These are phyloP conservation scores for Drosophila anomelani DNA, from an alignment of 2,888 invertebrate genomes.

Conservation along the genomic window DNA sequence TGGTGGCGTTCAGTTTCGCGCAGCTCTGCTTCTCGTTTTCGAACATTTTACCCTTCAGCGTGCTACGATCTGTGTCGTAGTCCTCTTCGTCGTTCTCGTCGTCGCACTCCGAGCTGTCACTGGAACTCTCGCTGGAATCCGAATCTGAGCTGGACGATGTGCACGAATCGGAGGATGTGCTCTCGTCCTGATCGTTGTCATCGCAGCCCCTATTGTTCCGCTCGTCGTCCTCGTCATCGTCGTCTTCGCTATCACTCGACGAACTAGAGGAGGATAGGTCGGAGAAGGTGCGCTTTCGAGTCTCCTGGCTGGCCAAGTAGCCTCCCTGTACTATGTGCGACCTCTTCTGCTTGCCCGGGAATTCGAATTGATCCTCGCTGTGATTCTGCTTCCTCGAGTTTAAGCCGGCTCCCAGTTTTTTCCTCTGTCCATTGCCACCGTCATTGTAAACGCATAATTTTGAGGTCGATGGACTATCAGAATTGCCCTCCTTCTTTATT, in stretches of 20 bases:
- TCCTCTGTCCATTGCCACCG: conserved; percentile 44
- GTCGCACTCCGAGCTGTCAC: conserved; percentile 83
- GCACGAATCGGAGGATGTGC: conserved; percentile 81
- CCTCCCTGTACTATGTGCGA: conserved; percentile 51
- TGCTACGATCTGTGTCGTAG: conserved; percentile 79
- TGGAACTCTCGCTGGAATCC: conserved; percentile 83
- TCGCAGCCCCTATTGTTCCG: conserved; percentile 70
- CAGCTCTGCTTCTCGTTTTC: conserved; percentile 72
- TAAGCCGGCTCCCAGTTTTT: conserved; percentile 27
- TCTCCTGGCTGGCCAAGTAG: conserved; percentile 54
- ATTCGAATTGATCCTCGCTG: conserved; percentile 37
- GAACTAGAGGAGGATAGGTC: conserved; percentile 83
- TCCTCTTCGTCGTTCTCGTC: conserved; percentile 83
- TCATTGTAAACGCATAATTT: conserved; percentile 53
- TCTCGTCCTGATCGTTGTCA: conserved; percentile 81
- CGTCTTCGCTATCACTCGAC: conserved; percentile 83
- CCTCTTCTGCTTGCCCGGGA: conserved; percentile 55
- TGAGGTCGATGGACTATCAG: conserved; percentile 72
- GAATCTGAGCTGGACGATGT: conserved; percentile 83
- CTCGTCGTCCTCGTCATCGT: conserved; percentile 81
- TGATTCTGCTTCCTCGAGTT: conserved; percentile 24
- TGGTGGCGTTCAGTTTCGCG: conserved; percentile 49
- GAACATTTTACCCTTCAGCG: conserved; percentile 76
- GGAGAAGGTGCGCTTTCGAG: conserved; percentile 78
- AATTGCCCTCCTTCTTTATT: conserved; percentile 59